Percentiles rank a stretch among this genome's conserved stretches.
phyloP scores from a whole-genome alignment of 2,888 invertebrate species.

The Holacanthella duospinosa region DNA sequence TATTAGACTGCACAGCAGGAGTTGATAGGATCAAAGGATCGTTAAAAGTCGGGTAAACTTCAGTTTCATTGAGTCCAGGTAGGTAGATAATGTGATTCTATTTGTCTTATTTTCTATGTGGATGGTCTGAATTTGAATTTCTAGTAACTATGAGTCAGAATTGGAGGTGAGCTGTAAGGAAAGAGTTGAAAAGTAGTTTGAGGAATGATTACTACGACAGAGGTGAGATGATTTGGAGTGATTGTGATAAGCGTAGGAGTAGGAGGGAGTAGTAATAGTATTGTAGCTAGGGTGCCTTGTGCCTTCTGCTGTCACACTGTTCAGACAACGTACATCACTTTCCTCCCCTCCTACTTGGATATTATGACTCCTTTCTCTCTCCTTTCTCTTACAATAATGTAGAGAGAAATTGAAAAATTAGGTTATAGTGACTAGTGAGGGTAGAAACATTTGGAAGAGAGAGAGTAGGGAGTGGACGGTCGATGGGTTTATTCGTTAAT shows the following conservation, averaged over 20 bases:
- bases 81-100: background rate
- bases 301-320: background rate
- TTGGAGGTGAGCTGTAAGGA: background rate
- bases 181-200: background rate
- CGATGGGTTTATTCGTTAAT: conserved; percentile 25
- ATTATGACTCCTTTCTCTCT: background rate
- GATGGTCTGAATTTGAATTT: background rate
- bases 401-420: background rate
- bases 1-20: conserved; percentile 11
- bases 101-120: background rate
- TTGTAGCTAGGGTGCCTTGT: background rate
- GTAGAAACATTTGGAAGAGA: conserved; percentile 1
- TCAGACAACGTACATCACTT: background rate
- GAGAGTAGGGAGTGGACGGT: no score
- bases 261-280: background rate
- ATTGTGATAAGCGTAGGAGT: background rate
- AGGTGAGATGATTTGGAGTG: background rate
- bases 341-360: background rate
- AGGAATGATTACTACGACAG: background rate
- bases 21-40: conserved; percentile 1
- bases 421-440: background rate
- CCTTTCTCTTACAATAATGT: background rate
- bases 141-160: no score
- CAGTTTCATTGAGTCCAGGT: conserved; percentile 2
- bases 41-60: conserved; percentile 1